These are phyloP conservation scores for Tinea pellionella DNA, from an alignment of 2,888 invertebrate genomes.

Conservation along the genomic window DNA sequence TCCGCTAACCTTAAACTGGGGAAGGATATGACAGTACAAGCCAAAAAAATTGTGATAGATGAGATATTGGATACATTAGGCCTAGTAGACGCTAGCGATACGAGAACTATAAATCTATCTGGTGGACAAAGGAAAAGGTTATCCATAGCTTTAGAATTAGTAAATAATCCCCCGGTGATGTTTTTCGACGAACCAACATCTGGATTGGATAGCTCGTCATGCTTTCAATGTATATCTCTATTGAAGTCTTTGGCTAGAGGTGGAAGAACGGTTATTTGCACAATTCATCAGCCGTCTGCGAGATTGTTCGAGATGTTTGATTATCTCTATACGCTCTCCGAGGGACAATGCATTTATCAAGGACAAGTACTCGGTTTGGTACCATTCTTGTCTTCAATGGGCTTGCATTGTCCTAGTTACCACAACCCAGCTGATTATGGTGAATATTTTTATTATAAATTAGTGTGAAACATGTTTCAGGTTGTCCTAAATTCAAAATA, in stretches of 20 bases:
- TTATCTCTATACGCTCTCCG: conserved; percentile 89
- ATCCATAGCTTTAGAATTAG: conserved; percentile 91
- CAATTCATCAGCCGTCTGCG: conserved; percentile 96
- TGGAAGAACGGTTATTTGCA: conserved; percentile 92
- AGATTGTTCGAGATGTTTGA: conserved; percentile 97
- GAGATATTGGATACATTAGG: conserved; percentile 89
- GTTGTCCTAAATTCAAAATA: too few relatives aligned
- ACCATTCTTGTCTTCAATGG: conserved; percentile 87
- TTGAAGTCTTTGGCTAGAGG: conserved; percentile 89
- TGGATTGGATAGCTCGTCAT: conserved; percentile 93
- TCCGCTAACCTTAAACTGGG: conserved; percentile 94
- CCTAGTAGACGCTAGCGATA: conserved; percentile 82
- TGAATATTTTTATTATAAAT: too few relatives aligned
- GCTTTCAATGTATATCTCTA: conserved; percentile 91
- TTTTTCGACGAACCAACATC: conserved; percentile 96
- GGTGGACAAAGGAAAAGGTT: conserved; percentile 92
- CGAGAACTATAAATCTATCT: conserved; percentile 83
- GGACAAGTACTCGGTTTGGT: conserved; percentile 86
- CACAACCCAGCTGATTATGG: conserved; percentile 98
- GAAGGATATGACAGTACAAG: conserved; percentile 76
- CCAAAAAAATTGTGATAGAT: conserved; percentile 83
- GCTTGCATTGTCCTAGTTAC: conserved; percentile 91
- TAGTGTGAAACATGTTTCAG: too few relatives aligned
- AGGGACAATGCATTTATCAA: conserved; percentile 94
- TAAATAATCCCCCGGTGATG: conserved; percentile 97